Conservation (phyloP, 2,797 vertebrate genomes). For the Falco rusticolus region DNA sequence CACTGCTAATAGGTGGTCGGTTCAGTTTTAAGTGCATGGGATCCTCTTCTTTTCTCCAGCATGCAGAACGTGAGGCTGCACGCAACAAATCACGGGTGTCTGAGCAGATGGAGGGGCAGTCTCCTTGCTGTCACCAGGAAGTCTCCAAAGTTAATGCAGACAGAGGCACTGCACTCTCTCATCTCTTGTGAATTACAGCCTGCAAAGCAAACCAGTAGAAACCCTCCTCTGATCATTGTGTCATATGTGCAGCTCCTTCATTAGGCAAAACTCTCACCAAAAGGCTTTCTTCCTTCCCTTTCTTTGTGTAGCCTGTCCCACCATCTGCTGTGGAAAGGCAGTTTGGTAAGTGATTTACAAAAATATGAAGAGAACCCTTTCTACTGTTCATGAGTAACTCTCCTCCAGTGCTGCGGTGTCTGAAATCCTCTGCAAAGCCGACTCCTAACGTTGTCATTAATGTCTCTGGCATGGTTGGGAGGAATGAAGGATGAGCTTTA, state of each 20-base stretch:
- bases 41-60: neutral
- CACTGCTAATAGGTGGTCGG: neutral
- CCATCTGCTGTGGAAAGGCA: neutral
- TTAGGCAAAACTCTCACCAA: neutral
- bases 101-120: neutral
- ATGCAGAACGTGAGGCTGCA: neutral
- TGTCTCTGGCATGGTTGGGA: neutral
- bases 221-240: neutral
- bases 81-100: no score
- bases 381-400: neutral
- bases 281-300: neutral
- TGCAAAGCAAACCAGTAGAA: neutral
- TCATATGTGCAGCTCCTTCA: neutral
- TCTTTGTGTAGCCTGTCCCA: neutral
- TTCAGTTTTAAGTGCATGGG: neutral
- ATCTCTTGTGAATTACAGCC: neutral
- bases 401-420: neutral
- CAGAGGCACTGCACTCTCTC: neutral
- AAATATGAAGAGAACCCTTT: neutral
- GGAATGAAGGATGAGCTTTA: slow-evolving; percentile 28
- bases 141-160: neutral
- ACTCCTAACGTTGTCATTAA: neutral
- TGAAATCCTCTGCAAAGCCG: neutral
- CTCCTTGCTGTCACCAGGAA: neutral
- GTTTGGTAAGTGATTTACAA: neutral